These are phyloP conservation scores for Trachelipus rathkii DNA, from an alignment of 1,140 invertebrate species.

Conservation along the genomic window DNA sequence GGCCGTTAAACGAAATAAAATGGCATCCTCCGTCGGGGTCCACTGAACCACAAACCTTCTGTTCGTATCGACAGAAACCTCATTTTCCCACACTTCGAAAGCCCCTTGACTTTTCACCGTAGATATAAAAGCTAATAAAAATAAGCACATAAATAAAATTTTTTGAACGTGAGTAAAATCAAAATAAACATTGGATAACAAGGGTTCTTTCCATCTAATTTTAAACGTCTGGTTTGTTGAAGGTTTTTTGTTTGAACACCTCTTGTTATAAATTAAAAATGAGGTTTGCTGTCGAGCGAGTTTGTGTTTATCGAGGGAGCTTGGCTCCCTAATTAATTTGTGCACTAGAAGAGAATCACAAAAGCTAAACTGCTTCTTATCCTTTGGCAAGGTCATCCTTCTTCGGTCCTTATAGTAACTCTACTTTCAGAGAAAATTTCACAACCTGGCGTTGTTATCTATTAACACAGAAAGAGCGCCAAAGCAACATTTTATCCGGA, in stretches of 20 bases:
- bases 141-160: background rate
- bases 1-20: slow-evolving; percentile 49
- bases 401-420: background rate
- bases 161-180: background rate
- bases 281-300: background rate
- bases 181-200: background rate
- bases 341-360: background rate
- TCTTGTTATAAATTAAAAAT: background rate
- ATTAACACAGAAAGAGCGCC: too few species aligned
- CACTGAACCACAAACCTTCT: slow-evolving; percentile 36
- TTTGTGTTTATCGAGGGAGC: background rate
- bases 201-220: background rate
- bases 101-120: background rate
- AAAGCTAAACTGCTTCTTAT: too few species aligned
- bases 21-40: slow-evolving; percentile 43
- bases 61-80: background rate
- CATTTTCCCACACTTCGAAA: background rate
- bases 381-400: background rate
- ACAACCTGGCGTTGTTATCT: too few species aligned
- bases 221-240: slow-evolving; percentile 1
- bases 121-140: background rate
- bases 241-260: background rate
- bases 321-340: background rate
- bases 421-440: background rate
- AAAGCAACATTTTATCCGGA: too few species aligned